Evolutionary conservation across 2,797 vertebrate species (phyloP).

Genomic region (Pseudocheirus occidentalis): DNA sequence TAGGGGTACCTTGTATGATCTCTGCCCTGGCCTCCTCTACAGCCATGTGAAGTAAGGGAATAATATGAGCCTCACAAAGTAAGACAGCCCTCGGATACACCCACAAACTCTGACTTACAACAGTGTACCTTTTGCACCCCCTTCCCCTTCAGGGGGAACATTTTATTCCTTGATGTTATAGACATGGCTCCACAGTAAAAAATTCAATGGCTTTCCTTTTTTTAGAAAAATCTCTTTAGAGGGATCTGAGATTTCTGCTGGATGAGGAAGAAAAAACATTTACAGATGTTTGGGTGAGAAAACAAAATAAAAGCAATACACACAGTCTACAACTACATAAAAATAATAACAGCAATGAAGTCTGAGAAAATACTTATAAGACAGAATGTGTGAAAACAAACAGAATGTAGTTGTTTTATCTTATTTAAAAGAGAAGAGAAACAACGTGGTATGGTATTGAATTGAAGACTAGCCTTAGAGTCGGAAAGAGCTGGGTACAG

Average conservation of each 20-base stretch:
- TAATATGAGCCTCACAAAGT: neutral
- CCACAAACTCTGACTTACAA: neutral
- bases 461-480: neutral
- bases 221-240: neutral
- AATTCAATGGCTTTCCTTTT: neutral
- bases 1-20: neutral
- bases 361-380: neutral
- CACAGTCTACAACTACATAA: neutral
- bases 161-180: neutral
- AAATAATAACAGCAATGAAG: neutral
- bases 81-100: neutral
- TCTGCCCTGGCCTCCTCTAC: neutral
- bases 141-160: neutral
- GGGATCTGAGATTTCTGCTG: neutral
- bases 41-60: neutral
- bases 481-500: neutral
- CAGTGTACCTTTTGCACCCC: neutral
- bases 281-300: neutral
- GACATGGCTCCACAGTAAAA: neutral
- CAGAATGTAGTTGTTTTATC: neutral
- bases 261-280: neutral
- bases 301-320: neutral
- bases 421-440: neutral
- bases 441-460: neutral
- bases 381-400: neutral